These are phyloP conservation scores for Macaca nemestrina DNA, from an alignment of 2,113 vertebrate genomes.

Conservation along the genomic window DNA sequence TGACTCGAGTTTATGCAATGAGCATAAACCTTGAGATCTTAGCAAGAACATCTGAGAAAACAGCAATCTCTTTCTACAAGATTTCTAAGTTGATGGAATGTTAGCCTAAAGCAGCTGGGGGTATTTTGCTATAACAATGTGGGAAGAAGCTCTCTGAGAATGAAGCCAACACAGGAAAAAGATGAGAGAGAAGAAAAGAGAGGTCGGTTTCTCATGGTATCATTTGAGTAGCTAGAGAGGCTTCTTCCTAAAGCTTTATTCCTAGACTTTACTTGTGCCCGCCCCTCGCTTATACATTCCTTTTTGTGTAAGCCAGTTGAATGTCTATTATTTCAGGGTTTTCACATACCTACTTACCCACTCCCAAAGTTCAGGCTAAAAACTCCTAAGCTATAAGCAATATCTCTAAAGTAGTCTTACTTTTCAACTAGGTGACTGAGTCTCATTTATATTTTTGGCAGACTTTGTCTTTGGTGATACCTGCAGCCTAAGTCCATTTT, in stretches of 20 bases:
- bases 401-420: slow-evolving; percentile 17
- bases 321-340: not conserved
- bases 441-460: not conserved
- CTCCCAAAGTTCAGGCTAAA: not conserved
- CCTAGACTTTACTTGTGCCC: not conserved
- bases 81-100: not conserved
- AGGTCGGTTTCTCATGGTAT: not conserved
- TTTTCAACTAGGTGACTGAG: not conserved
- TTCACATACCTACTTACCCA: not conserved
- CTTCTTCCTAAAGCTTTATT: not conserved
- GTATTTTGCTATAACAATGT: not conserved
- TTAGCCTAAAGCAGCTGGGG: not conserved
- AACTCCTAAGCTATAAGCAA: not conserved
- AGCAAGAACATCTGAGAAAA: not conserved
- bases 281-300: not conserved
- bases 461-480: not conserved
- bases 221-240: not conserved
- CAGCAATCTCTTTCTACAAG: not conserved
- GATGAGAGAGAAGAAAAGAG: not conserved
- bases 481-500: not conserved
- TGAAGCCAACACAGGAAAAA: not conserved
- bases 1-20: not conserved
- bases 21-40: not conserved
- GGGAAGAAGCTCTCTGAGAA: not conserved
- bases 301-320: slow-evolving; percentile 1